A percentile compares a stretch with the other conserved stretches of the same genome.
Evolutionary conservation across 35 echinoderm and acorn worm genomes (phyloP).

Genomic region (Heliocidaris tuberculata): DNA sequence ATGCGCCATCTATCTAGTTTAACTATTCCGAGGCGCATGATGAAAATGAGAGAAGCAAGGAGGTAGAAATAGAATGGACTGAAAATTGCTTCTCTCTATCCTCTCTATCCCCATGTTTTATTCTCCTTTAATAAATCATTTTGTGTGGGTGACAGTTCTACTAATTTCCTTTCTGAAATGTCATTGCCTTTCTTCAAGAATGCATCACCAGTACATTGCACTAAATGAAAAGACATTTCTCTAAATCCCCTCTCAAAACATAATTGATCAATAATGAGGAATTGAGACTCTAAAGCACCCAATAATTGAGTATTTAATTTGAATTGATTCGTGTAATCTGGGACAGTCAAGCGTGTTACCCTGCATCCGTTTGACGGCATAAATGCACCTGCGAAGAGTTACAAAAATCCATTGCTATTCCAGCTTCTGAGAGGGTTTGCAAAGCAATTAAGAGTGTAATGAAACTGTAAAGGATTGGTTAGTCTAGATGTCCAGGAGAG

Average conservation of each 20-base stretch:
- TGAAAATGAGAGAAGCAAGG: too few relatives aligned
- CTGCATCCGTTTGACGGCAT: neutral
- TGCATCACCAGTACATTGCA: neutral
- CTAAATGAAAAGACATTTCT: neutral
- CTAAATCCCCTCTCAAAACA: neutral
- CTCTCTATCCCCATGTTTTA: too few relatives aligned
- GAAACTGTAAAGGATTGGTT: neutral
- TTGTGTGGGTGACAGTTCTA: neutral
- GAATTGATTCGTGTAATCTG: neutral
- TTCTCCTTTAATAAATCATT: neutral
- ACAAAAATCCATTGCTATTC: neutral
- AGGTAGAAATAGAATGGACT: too few relatives aligned
- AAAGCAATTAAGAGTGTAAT: neutral
- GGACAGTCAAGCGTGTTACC: neutral
- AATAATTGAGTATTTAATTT: slow-evolving; percentile 7
- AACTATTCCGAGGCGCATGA: too few relatives aligned
- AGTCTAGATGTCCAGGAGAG: neutral
- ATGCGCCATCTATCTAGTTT: too few relatives aligned
- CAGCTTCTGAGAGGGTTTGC: neutral
- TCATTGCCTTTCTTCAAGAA: neutral
- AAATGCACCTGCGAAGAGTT: neutral
- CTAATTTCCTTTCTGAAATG: neutral
- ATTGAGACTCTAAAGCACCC: neutral
- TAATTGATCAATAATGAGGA: neutral
- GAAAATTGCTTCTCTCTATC: too few relatives aligned